phyloP scores from a whole-genome alignment of 2,113 vertebrate genomes.

The Myrmecophaga tridactyla region DNA sequence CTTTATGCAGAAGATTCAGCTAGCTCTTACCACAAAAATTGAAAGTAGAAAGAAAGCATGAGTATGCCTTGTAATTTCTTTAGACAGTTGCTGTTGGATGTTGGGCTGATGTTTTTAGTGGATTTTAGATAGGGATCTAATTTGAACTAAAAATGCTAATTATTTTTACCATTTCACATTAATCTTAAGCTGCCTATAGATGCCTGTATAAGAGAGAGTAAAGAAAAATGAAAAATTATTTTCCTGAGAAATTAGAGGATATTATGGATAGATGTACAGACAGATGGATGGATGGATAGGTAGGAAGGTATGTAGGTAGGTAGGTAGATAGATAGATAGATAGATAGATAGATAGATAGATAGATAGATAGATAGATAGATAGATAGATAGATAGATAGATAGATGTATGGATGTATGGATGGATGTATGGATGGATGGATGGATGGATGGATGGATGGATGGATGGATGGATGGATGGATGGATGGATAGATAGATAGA shows the following conservation, averaged over 20 bases:
- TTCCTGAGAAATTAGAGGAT: not conserved
- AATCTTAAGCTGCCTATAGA: not conserved
- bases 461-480: too few relatives aligned
- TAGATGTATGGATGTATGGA: too few relatives aligned
- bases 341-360: too few relatives aligned
- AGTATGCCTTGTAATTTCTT: not conserved
- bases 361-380: too few relatives aligned
- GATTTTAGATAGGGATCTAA: not conserved
- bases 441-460: accelerated
- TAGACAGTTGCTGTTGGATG: not conserved
- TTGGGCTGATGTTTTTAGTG: slow-evolving; percentile 1
- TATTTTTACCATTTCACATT: not conserved
- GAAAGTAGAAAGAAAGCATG: not conserved
- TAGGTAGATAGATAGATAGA: too few relatives aligned
- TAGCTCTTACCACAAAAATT: not conserved
- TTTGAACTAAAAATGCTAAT: not conserved
- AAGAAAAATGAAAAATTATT: not conserved
- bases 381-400: too few relatives aligned
- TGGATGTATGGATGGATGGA: too few relatives aligned
- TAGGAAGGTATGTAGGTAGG: too few relatives aligned
- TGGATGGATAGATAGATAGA: too few relatives aligned
- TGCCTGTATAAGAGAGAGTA: not conserved
- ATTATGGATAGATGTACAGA: not conserved
- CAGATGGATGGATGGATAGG: too few relatives aligned
- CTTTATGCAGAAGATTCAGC: not conserved